Base-by-base conservation (phyloP, 2,888 invertebrate species). In the Parnassius apollo region DNA sequence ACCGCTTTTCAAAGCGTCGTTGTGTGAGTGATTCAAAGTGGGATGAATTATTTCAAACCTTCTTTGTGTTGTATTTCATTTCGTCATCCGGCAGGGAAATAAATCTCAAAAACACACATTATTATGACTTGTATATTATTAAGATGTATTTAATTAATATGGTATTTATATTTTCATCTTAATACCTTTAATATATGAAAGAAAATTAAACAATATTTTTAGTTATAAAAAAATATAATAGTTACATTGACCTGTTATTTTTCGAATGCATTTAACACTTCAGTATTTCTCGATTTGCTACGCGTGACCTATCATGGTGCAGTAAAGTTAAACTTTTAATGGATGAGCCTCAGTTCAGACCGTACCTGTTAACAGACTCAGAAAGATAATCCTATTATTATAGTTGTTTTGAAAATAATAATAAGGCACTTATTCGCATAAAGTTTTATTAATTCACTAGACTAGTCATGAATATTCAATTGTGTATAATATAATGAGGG, bases 281-380 rank as follows among this genome's bases (percentile, higher is more conserved):
- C 42, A n/a, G 50, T 59, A 59, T 49, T 42, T 65, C 44, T 55
- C 65, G 64, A 66, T 66, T 65, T 62, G 65, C 65, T 66, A 61
- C 67, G 65, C 62, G 66, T 65, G 68, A 69, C 65, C 66, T 65
- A 66, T 63, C 62, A 54, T 62, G 52, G 44, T 62, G 62, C 63
- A 62, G 58, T 65, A 53, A 61, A 62, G 62, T 67, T 63, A 67
- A 68, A 70, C 68, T 68, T 71, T 69, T 69, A 70, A 70, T 69
- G 67, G 66, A 71, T 63, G 66, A 62, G 46, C 62, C 57, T 46
- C 57, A 62, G 62, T 59, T 57, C 54, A 59, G 50, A 64, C 52
- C 59, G 61, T 57, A 59, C 66, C 63, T 56, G 51, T 13, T 62
- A 64, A 61, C 49, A 59, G 59, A 54, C 66, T 56, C 46, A 50